Conservation (phyloP, 2,113 vertebrate species). For the Peromyscus leucopus region DNA sequence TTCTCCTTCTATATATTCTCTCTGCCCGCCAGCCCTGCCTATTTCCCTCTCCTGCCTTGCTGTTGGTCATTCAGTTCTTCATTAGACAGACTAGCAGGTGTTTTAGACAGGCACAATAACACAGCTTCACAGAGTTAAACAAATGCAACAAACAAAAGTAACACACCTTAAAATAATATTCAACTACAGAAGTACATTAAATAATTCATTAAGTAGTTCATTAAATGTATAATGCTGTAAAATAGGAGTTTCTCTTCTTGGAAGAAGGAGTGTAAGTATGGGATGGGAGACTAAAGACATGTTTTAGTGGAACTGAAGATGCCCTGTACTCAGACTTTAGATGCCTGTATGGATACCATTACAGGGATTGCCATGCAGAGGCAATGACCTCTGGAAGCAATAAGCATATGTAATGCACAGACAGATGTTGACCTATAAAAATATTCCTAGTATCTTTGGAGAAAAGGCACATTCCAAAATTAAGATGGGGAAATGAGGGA, state of each 20-base stretch:
- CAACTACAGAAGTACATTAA: neutral
- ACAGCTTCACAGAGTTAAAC: no score
- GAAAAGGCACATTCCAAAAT: neutral
- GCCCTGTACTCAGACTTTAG: neutral
- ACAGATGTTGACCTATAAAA: neutral
- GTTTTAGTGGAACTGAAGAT: neutral
- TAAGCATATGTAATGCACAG: neutral
- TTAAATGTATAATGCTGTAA: slow-evolving; percentile 39
- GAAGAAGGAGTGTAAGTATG: neutral
- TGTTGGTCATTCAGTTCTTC: no score
- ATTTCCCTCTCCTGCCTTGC: no score
- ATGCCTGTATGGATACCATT: neutral
- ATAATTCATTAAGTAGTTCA: neutral
- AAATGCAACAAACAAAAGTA: no score
- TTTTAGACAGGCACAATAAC: no score
- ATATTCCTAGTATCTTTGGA: neutral
- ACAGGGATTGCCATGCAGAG: neutral
- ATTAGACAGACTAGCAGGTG: no score
- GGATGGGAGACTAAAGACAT: neutral
- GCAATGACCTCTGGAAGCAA: neutral
- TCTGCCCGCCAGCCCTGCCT: no score
- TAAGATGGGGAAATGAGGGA: neutral
- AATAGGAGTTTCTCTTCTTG: neutral
- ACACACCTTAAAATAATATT: no score
- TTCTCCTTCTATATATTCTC: no score